phyloP scores from a whole-genome alignment of 2,888 invertebrate genomes.

The Drosophila suboccidentalis region DNA sequence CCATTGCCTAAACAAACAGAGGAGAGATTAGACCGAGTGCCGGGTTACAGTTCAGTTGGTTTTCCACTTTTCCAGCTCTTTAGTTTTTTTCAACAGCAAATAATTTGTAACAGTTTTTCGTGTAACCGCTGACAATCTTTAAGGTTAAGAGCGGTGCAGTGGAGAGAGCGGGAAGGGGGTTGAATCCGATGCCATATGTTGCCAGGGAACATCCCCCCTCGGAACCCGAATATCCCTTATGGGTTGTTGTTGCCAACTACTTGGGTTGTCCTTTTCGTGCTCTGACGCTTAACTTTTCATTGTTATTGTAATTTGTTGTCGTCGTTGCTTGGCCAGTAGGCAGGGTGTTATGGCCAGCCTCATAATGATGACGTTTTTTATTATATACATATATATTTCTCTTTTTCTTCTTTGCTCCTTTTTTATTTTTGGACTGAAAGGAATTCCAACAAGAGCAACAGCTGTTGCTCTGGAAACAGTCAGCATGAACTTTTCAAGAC shows the following conservation, averaged over 20 bases:
- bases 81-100: conserved; percentile 31
- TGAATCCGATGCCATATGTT: conserved; percentile 64
- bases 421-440: conserved; percentile 23
- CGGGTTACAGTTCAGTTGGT: conserved; percentile 50
- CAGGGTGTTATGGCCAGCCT: conserved; percentile 40
- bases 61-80: conserved; percentile 9
- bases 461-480: conserved; percentile 71
- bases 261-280: conserved; percentile 70
- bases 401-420: not conserved
- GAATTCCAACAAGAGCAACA: conserved; percentile 54
- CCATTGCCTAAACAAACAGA: conserved; percentile 71
- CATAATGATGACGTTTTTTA: conserved; percentile 65
- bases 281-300: conserved; percentile 77
- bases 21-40: conserved; percentile 55
- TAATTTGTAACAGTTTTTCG: conserved; percentile 47
- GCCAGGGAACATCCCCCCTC: conserved; percentile 40
- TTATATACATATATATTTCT: conserved; percentile 22
- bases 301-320: conserved; percentile 74
- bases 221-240: conserved; percentile 16
- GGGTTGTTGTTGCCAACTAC: conserved; percentile 50
- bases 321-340: conserved; percentile 25
- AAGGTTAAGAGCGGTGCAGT: conserved; percentile 33
- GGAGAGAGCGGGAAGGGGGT: conserved; percentile 10
- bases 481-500: conserved; percentile 37
- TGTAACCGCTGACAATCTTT: conserved; percentile 60